Percentiles rank a stretch among this genome's conserved stretches.
phyloP scores from a whole-genome alignment of 2,113 vertebrate species.

The Pollimyrus isidori region DNA sequence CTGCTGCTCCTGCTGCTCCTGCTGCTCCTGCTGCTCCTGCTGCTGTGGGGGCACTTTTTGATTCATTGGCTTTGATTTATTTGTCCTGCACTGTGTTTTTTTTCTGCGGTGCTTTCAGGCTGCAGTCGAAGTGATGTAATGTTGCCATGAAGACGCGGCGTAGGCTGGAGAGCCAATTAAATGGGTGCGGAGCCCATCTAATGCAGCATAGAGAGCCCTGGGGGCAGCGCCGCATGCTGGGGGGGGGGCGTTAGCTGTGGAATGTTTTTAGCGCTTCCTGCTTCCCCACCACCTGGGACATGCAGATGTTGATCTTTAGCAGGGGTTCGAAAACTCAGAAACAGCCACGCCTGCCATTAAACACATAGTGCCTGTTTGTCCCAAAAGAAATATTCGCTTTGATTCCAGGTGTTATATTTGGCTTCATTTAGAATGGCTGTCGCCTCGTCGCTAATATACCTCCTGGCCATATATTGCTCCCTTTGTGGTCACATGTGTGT shows the following conservation, averaged over 20 bases:
- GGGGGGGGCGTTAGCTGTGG: background rate
- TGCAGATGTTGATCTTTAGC: background rate
- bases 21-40: background rate
- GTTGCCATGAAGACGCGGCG: background rate
- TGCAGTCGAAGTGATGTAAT: background rate
- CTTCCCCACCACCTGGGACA: too few species aligned
- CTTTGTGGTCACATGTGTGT: background rate
- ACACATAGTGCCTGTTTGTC: background rate
- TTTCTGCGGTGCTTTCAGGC: background rate
- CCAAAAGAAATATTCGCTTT: background rate
- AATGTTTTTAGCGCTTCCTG: background rate
- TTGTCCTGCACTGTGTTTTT: background rate
- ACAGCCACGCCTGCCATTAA: background rate
- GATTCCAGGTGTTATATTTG: background rate
- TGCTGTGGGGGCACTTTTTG: background rate
- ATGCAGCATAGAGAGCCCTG: too few species aligned
- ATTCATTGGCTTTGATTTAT: background rate
- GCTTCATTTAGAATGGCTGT: background rate
- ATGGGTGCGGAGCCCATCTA: background rate
- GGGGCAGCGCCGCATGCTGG: background rate
- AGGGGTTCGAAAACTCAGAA: background rate
- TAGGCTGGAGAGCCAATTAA: background rate
- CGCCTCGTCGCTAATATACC: background rate
- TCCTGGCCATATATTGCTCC: background rate
- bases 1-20: background rate